Evolutionary conservation across 2,113 vertebrate species (phyloP).

Genomic region (Colistium nudipinnis): DNA sequence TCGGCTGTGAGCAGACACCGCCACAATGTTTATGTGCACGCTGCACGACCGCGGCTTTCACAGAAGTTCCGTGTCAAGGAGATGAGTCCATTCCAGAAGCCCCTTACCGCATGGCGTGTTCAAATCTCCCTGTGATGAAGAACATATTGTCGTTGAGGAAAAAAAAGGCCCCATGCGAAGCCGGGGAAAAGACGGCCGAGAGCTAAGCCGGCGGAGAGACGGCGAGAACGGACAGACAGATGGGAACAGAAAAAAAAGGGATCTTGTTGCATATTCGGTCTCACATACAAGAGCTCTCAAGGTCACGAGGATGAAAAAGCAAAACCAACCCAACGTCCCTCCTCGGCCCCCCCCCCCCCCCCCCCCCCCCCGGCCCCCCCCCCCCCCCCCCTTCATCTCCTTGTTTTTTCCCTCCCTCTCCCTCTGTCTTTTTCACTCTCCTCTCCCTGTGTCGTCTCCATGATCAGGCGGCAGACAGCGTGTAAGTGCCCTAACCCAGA

Average conservation of each 20-base stretch:
- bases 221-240: constrained; percentile 3
- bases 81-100: not conserved
- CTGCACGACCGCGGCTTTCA: constrained; percentile 1
- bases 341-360: constrained; percentile 25
- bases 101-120: constrained; percentile 39
- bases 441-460: constrained; percentile 62
- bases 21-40: not conserved
- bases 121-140: constrained; percentile 34
- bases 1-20: not conserved
- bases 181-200: constrained; percentile 26
- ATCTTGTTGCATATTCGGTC: constrained; percentile 25
- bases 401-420: constrained; percentile 48
- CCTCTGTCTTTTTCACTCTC: constrained; percentile 68
- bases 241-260: constrained; percentile 18
- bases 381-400: constrained; percentile 44
- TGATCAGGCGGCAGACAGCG: constrained; percentile 78
- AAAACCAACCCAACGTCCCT: constrained; percentile 46
- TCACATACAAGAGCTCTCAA: constrained; percentile 55
- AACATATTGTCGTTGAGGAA: constrained; percentile 13
- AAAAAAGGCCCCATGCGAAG: not conserved
- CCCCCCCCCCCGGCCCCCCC: constrained; percentile 38
- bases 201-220: not conserved
- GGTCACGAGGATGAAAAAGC: constrained; percentile 75
- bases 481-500: constrained; percentile 79
- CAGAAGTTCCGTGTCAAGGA: constrained; percentile 29